phyloP scores from a whole-genome alignment of 2,113 vertebrate genomes.

The Chaetodon trifascialis region DNA sequence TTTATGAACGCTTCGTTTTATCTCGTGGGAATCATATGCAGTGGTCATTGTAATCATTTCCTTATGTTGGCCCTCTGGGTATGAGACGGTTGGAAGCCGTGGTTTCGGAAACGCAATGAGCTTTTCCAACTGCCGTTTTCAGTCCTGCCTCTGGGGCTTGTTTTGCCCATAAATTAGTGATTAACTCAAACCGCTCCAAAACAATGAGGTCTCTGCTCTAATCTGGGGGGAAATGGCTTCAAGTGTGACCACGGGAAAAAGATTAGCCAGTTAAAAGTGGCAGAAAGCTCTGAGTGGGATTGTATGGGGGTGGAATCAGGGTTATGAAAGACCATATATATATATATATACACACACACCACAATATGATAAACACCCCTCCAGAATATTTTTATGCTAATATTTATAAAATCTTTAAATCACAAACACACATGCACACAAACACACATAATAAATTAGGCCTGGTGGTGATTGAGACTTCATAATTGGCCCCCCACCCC shows the following conservation, averaged over 20 bases:
- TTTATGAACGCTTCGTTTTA: slow-evolving; percentile 26
- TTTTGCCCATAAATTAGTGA: slow-evolving; percentile 85
- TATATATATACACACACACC: too few relatives aligned
- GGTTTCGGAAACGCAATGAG: slow-evolving; percentile 63
- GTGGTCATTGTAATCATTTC: slow-evolving; percentile 58
- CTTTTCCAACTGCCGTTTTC: slow-evolving; percentile 59
- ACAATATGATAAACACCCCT: slow-evolving; percentile 34
- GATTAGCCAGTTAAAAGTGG: slow-evolving; percentile 80
- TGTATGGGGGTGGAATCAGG: slow-evolving; percentile 65
- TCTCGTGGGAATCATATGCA: slow-evolving; percentile 51
- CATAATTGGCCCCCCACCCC: slow-evolving; percentile 69
- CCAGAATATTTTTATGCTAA: slow-evolving; percentile 40
- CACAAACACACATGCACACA: slow-evolving; percentile 14
- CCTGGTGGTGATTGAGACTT: slow-evolving; percentile 88
- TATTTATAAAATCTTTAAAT: slow-evolving; percentile 39
- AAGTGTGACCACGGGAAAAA: slow-evolving; percentile 81
- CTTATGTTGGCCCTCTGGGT: slow-evolving; percentile 53
- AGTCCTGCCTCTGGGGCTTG: slow-evolving; percentile 71
- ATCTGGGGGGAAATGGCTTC: slow-evolving; percentile 72
- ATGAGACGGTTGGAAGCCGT: slow-evolving; percentile 47
- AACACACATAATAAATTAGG: slow-evolving; percentile 83
- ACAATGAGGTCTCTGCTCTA: slow-evolving; percentile 81
- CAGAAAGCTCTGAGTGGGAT: slow-evolving; percentile 68
- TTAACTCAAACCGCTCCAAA: slow-evolving; percentile 82
- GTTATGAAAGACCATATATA: slow-evolving; percentile 47